Base-by-base conservation (phyloP, 2,797 vertebrate species). In the Furcifer pardalis region DNA sequence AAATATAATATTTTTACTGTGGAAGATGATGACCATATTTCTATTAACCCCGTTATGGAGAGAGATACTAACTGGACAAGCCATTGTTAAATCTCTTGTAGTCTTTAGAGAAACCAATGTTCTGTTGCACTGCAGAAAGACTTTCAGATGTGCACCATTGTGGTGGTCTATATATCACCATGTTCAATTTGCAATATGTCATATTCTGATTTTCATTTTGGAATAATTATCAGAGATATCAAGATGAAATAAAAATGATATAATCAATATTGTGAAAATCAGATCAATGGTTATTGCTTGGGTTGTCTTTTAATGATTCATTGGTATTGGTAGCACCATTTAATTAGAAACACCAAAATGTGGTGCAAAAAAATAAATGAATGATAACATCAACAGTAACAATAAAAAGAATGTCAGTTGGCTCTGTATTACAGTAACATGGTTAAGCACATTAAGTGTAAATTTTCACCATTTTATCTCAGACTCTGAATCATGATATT, bases 401-500 rank as follows among this genome's bases (percentile, higher is more conserved):
- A 68, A 7, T 68, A 4, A 90, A 77, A 83, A 87, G 77, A 91
- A 92, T 92, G 81, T 90, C 86, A 87, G 76, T 84, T 85, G 83
- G 68, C 89, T 93, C 85, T 84, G 72, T 75, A 87, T 96, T 96
- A 95, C 91, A 89, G 86, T 76, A 66, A 77, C 86, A 91, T 89
- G 93, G 93, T 90, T 86, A 93, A 94, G 93, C 91, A 95, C n/a
- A 93, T 91, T 94, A 95, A 94, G 95, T 94, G 95, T 94, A 94
- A 94, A 89, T 94, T 92, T 95, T 89, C n/a, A n/a, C 91, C 91
- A 95, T 94, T 96, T 95, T 96, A 94, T 88, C 89, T 83, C 83
- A 94, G 97, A 97, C 96, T 97, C 96, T 96, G 91, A 81, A 82
- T 86, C 88, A 92, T 89, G 87, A 87, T 88, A 92, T 90, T 94